Percentiles rank a stretch among this genome's conserved stretches.
These are phyloP conservation scores for Aleiodes sp. DNA, from an alignment of 1,140 invertebrate species.

Conservation along the genomic window DNA sequence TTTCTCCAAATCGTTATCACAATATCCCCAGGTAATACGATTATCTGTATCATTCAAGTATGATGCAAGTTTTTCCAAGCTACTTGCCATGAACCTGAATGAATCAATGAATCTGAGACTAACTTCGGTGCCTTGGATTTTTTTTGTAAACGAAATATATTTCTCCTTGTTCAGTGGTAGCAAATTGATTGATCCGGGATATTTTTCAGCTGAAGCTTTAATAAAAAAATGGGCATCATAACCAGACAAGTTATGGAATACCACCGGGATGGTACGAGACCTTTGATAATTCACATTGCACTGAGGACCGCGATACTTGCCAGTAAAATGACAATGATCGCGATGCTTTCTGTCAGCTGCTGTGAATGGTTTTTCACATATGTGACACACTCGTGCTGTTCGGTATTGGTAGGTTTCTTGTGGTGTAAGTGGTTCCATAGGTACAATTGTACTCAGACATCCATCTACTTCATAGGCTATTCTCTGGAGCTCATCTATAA, in stretches of 20 bases:
- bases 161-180: neutral
- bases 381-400: neutral
- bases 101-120: neutral
- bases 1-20: neutral
- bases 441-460: neutral
- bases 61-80: neutral
- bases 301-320: neutral
- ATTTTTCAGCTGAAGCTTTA: neutral
- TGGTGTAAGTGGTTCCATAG: neutral
- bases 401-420: neutral
- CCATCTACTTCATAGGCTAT: neutral
- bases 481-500: constrained; percentile 25
- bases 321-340: constrained; percentile 45
- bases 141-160: neutral
- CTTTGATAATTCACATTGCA: constrained; percentile 35
- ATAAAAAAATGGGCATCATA: constrained; percentile 20
- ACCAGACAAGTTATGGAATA: constrained; percentile 26
- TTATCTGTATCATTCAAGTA: neutral
- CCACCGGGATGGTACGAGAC: neutral
- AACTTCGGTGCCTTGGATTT: neutral
- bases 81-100: neutral
- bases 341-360: neutral
- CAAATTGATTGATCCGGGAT: neutral
- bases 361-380: neutral
- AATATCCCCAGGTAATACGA: neutral